Evolutionary conservation across 2,888 invertebrate genomes (phyloP).

Genomic region (Caenorhabditis sp.): DNA sequence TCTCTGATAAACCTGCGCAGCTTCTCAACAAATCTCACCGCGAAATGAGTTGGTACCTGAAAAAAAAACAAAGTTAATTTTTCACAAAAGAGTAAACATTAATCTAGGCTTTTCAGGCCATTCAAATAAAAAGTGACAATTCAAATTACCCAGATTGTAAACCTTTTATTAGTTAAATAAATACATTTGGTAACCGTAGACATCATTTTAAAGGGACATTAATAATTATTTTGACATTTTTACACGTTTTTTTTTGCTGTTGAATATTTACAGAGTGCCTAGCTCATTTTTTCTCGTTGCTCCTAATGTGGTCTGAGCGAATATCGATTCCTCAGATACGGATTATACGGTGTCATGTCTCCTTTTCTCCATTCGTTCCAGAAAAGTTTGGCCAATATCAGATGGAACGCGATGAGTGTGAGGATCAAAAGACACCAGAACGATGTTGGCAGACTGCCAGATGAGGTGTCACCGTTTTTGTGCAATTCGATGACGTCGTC

Average conservation of each 20-base stretch:
- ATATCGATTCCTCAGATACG: conserved; percentile 51
- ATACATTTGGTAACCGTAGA: background rate
- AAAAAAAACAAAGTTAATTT: background rate
- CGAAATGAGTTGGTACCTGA: background rate
- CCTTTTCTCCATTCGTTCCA: conserved; percentile 76
- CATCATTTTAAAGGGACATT: conserved; percentile 3
- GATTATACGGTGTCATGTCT: conserved; percentile 58
- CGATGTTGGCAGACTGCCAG: conserved; percentile 87
- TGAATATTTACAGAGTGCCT: too few species aligned
- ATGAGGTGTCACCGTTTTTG: conserved; percentile 78
- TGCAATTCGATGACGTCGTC: conserved; percentile 88
- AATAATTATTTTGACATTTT: too few species aligned
- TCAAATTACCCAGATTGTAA: background rate
- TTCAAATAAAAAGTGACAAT: conserved; percentile 2
- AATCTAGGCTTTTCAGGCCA: background rate
- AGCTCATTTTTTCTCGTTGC: too few species aligned
- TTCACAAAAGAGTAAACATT: background rate
- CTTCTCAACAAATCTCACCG: too few species aligned
- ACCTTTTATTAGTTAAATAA: background rate
- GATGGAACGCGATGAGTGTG: conserved; percentile 87
- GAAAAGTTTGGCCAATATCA: conserved; percentile 89
- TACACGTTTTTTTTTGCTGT: too few species aligned
- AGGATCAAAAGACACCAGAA: conserved; percentile 91
- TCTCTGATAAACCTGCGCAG: too few species aligned
- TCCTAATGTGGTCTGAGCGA: conserved; percentile 6